A percentile compares a stretch with the other conserved stretches of the same genome.
Conservation (phyloP, 2,888 invertebrate species). For the Octodonta nipae region DNA sequence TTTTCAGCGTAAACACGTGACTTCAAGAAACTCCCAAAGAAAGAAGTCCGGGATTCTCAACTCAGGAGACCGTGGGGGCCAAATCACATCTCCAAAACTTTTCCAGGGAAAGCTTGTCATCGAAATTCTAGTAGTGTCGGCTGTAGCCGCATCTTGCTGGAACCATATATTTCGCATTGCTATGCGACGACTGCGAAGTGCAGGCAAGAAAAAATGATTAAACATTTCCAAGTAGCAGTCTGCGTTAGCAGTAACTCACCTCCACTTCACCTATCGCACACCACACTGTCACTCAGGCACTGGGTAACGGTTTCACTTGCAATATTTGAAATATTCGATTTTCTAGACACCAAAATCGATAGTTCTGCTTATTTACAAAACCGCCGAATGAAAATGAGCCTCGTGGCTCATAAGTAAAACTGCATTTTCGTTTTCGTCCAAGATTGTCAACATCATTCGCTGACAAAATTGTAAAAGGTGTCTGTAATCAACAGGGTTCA, state of each 20-base stretch:
- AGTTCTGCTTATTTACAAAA: no score
- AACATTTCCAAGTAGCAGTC: no score
- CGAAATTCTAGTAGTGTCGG: not conserved
- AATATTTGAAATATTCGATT: not conserved
- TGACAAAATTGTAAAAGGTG: not conserved
- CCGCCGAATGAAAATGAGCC: not conserved
- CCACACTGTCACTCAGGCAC: not conserved
- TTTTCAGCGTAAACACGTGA: no score
- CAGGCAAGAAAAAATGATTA: not conserved
- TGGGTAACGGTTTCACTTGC: not conserved
- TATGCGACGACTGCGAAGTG: not conserved
- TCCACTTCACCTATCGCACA: not conserved
- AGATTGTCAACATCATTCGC: not conserved
- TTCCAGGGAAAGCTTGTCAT: slow-evolving; percentile 1
- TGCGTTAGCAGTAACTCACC: not conserved
- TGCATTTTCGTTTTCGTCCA: no score
- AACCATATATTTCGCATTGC: not conserved
- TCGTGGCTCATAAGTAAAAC: not conserved
- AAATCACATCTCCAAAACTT: not conserved
- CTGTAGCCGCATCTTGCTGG: not conserved
- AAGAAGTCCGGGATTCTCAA: not conserved
- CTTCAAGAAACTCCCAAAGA: not conserved
- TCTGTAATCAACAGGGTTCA: not conserved
- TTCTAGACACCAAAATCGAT: not conserved
- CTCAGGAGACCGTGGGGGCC: not conserved